Percentiles rank a stretch among this genome's conserved stretches.
These are phyloP conservation scores for Candoia aspera DNA, from an alignment of 2,113 vertebrate species.

Conservation along the genomic window DNA sequence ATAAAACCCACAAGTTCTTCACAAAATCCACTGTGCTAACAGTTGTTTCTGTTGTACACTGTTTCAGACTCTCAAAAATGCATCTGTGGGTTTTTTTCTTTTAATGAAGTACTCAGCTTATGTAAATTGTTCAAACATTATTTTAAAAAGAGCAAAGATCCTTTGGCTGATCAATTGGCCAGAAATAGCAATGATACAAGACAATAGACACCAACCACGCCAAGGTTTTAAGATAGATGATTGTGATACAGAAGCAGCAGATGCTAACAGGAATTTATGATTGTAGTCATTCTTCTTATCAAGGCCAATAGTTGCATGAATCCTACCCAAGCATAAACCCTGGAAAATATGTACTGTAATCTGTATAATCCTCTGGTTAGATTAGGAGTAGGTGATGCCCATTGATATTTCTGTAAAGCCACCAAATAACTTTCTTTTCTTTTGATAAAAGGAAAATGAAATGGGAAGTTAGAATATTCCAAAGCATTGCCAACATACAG, in stretches of 20 bases:
- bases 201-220: neutral
- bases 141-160: neutral
- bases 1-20: neutral
- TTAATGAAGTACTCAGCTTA: neutral
- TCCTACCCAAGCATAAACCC: neutral
- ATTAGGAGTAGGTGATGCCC: neutral
- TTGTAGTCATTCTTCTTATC: neutral
- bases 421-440: neutral
- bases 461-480: neutral
- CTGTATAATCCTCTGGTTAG: neutral
- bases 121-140: neutral
- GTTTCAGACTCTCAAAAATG: neutral
- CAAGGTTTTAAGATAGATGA: neutral
- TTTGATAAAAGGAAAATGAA: neutral
- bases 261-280: neutral
- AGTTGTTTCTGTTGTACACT: neutral
- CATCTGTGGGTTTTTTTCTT: neutral
- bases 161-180: neutral
- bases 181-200: neutral
- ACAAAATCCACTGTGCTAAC: neutral
- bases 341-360: neutral
- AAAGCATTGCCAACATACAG: neutral
- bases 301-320: neutral
- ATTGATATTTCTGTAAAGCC: neutral
- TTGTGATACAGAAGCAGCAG: neutral